These are phyloP conservation scores for Gymnocypris eckloni DNA, from an alignment of 2,797 vertebrate species.

Conservation along the genomic window DNA sequence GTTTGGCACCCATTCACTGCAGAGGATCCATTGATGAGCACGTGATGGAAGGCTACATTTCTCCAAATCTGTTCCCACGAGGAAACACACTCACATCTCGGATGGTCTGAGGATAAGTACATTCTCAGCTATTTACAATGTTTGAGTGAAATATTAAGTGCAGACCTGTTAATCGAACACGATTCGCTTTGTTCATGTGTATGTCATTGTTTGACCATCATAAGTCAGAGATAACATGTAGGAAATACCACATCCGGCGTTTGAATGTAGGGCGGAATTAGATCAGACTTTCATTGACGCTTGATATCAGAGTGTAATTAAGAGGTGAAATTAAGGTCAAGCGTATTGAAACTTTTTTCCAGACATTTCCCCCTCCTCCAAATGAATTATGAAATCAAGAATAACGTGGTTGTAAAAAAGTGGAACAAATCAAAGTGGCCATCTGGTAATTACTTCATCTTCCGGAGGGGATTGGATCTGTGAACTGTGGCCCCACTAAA, in stretches of 20 bases:
- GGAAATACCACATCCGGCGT: not conserved
- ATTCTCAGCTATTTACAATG: not conserved
- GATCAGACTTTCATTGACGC: constrained; percentile 14
- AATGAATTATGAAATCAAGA: constrained; percentile 44
- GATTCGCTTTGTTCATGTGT: not conserved
- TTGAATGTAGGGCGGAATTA: constrained; percentile 10
- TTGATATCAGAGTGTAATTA: constrained; percentile 28
- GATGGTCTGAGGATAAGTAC: not conserved
- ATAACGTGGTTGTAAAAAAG: constrained; percentile 41
- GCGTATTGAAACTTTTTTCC: constrained; percentile 25
- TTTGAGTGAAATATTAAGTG: not conserved
- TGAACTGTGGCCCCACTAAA: constrained; percentile 41
- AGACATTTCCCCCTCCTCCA: constrained; percentile 24
- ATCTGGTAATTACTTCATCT: constrained; percentile 58
- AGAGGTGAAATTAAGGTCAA: constrained; percentile 18
- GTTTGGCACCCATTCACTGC: not conserved
- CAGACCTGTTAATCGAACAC: not conserved
- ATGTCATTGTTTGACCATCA: not conserved
- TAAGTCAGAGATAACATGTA: constrained; percentile 5
- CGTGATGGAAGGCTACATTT: not conserved
- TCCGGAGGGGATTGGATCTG: constrained; percentile 51
- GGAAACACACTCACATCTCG: not conserved
- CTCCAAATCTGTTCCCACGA: not conserved
- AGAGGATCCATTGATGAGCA: not conserved
- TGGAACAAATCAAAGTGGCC: constrained; percentile 44